Base-by-base conservation (phyloP, 2,888 invertebrate genomes). In the Callosobruchus maculatus region DNA sequence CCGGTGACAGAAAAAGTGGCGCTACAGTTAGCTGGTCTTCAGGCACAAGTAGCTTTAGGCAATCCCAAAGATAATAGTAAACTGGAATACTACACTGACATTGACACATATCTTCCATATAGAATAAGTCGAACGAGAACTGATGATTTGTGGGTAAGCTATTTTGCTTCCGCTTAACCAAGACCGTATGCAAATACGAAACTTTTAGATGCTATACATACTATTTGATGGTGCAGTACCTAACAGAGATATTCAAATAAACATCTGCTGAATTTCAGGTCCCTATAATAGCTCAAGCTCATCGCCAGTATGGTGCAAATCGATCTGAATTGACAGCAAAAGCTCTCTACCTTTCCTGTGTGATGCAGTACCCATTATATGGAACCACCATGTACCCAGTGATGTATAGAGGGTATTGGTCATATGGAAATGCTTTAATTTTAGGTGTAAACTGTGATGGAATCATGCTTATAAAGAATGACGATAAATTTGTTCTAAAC, bases 1-100 rank as follows among this genome's bases (percentile, higher is more conserved):
- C 97, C 97, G 0, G 96, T 98, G 7, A 96, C 96, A 66, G 97
- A 97, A 88, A 96, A 97, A 87, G 97, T 97, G 73, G 97, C 97
- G 0, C 90, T 98, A 0, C 97, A 98, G 86, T 88, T 98, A 81
- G 97, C 97, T 0, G 98, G 98, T 21, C 89, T 98, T 20, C 97
- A 98, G 86, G 96, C 97, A 18, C 97, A 97, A 88, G 97, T 97
- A 70, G 93, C 96, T n/a, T 89, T 97, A 72, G 97, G 97, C 18
- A 95, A 97, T 88, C 90, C 90, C 75, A 93, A 93, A 71, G 93
- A 93, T 81, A 92, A 92, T 77, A 92, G 92, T 85, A 93, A 94
- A 77, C 89, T 94, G 4, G 95, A 96, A 78, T 95, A 95, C 87
- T 97, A 97, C 88, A 92, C 94, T 72, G 96, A 97, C 84, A 93